Evolutionary conservation across 2,888 invertebrate species (phyloP).

Genomic region (Phrixothrix hirtus): DNA sequence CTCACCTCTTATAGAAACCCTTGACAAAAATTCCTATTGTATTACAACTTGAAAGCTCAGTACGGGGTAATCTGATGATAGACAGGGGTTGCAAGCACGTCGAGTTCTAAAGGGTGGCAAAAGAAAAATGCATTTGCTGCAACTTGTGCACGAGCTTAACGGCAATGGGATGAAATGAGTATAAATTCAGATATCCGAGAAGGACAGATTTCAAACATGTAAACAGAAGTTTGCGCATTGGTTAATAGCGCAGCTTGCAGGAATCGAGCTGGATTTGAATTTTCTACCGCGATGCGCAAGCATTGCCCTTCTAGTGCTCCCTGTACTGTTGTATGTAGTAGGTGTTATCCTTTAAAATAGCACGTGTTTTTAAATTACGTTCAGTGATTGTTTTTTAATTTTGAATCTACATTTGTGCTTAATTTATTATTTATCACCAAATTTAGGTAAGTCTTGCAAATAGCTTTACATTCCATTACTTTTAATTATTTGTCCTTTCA

Average conservation of each 20-base stretch:
- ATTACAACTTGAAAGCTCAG: conserved; percentile 19
- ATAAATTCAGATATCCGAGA: conserved; percentile 10
- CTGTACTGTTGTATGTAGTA: conserved; percentile 37
- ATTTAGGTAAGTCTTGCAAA: neutral
- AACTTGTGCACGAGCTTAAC: conserved; percentile 14
- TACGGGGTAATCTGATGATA: conserved; percentile 25
- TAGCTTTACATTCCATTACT: neutral
- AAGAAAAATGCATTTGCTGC: conserved; percentile 23
- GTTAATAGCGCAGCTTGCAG: conserved; percentile 36
- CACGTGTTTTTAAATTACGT: conserved; percentile 33
- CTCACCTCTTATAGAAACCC: neutral
- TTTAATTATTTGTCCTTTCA: too few relatives aligned
- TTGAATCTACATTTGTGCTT: too few relatives aligned
- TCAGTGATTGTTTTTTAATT: conserved; percentile 6
- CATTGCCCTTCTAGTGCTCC: conserved; percentile 36
- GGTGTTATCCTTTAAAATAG: conserved; percentile 33
- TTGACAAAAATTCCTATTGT: conserved; percentile 1
- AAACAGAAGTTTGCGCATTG: conserved; percentile 38
- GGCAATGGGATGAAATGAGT: conserved; percentile 1
- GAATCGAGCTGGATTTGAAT: conserved; percentile 42
- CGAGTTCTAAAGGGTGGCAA: conserved; percentile 15
- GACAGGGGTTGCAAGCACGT: conserved; percentile 16
- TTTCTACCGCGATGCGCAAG: conserved; percentile 37
- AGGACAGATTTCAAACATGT: conserved; percentile 26
- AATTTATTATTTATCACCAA: too few relatives aligned